Evolutionary conservation across 1,140 invertebrate species (phyloP), one percentile per base, ranked within the genome.

Genomic region (Drosophila miranda): DNA sequence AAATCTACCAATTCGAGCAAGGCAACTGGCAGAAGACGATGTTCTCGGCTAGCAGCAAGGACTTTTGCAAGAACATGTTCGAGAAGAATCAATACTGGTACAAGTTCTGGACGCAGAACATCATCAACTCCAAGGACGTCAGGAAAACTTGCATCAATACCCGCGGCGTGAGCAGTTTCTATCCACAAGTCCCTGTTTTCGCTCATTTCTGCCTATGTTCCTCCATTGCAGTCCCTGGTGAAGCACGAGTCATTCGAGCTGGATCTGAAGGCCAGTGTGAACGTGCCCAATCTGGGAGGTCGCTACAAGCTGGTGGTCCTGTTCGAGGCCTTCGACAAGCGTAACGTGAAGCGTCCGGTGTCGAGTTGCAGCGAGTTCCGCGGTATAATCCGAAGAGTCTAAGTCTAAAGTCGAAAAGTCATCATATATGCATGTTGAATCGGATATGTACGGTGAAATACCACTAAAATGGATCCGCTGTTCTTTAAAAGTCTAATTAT

Each of bases 381-480:
- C 3, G 66, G 55, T 3, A 38, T 0, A 5, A 0, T 16, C 1
- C 6, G 8, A 9, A 59, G 14, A 4, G 5, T 13, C 13, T 71
- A 19, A 4, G 5, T 13, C 13, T 71, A 61, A 50, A 16, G 9
- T 48, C 28, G 19, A 19, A n/a, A 23, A 52, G 3, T 44, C 53
- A 71, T 71, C 53, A 61, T 41, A 71, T 41, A 72, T 58, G 67
- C 67, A 70, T 70, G 67, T 54, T 52, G 34, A 41, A 51, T 13
- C 34, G 0, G 34, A 30, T 13, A 38, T 14, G 38, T 43, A 73
- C 69, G 62, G 28, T 58, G 8, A 73, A 73, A 73, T 23, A 44
- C 57, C 68, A 72, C 72, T 73, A 72, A 50, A 61, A 42, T 26
- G 38, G 8, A 57, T 50, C 19, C 59, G 41, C 11, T 46, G 19